phyloP scores from a whole-genome alignment of 2,113 vertebrate species.

The Phalacrocorax brasilianus region DNA sequence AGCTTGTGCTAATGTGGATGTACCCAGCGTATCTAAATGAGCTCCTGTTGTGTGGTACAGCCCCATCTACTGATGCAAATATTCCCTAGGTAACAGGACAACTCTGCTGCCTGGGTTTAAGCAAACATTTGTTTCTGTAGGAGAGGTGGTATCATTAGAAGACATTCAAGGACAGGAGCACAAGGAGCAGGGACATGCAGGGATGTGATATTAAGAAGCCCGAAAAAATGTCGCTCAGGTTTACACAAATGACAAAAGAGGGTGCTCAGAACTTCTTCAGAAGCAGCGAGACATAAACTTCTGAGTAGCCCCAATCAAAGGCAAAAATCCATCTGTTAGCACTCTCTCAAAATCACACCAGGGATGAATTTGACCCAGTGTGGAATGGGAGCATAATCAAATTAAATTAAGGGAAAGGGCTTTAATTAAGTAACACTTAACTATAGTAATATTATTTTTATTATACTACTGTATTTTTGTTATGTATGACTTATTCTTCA shows the following conservation, averaged over 20 bases:
- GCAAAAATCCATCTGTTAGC: not conserved
- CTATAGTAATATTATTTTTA: not conserved
- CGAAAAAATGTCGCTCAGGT: not conserved
- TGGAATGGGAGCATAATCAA: not conserved
- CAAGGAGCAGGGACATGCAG: not conserved
- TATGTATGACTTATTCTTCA: conserved; percentile 1
- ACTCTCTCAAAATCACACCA: not conserved
- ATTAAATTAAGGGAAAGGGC: not conserved
- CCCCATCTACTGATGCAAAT: not conserved
- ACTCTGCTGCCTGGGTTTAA: not conserved
- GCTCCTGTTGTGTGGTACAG: not conserved
- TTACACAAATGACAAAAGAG: not conserved
- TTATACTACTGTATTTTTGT: not conserved
- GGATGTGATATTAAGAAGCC: not conserved
- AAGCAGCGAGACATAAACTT: not conserved
- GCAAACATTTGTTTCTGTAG: not conserved
- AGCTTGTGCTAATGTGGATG: not conserved
- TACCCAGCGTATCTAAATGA: fast-evolving
- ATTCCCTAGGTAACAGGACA: not conserved
- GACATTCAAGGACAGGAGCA: not conserved
- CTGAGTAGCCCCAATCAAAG: not conserved
- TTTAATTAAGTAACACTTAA: conserved; percentile 21
- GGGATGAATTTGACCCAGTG: not conserved
- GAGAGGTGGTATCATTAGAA: not conserved
- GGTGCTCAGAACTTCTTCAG: not conserved